Base-by-base conservation (phyloP, 2,797 vertebrate species). In the Emys orbicularis region DNA sequence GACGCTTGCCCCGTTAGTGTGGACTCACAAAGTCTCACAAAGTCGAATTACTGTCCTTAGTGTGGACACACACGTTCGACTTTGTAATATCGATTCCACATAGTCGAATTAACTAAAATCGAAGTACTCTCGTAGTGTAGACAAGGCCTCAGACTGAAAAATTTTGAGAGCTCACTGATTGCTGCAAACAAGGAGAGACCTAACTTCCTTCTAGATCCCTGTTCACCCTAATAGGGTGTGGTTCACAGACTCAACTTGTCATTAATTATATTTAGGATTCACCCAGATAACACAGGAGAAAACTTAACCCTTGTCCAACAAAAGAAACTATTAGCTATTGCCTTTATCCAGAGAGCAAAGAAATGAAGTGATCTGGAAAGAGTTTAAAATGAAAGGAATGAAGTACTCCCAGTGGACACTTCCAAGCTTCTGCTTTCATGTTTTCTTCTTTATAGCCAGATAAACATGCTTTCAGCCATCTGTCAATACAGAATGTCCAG, bases 401-500 rank as follows among this genome's bases (percentile, higher is more conserved):
- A 59, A 81, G 11, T 57, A 25, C 44, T 82, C 44, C 37, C 2
- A 76, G 57, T 57, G 49, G 88, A 61, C 25, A 44, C 86, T 93
- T 90, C 83, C 81, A 92, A 90, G 86, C 21, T 89, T 90, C 50
- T 86, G 81, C 50, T 87, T 83, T 85, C 87, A 92, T 79, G 6
- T 23, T 47, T 49, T 77, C 89, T 93, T 93, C 90, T 86, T 95
- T 95, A 94, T 52, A 93, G 72, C 59, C 52, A 92, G 52, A 74
- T 79, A 94, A 96, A 96, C 52, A 31, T 94, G 49, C 90, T 89
- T 95, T 93, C 47, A 85, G 59, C 68, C 77, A 25, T 87, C 23
- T 83, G 65, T 95, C 87, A 92, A 47, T 79, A 82, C 41, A 12
- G 44, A 94, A 91, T 88, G 77, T 90, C 23, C 83, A 57, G 54